Evolutionary conservation across 2,797 vertebrate genomes (phyloP).

Genomic region (Halcyon chelicuti): DNA sequence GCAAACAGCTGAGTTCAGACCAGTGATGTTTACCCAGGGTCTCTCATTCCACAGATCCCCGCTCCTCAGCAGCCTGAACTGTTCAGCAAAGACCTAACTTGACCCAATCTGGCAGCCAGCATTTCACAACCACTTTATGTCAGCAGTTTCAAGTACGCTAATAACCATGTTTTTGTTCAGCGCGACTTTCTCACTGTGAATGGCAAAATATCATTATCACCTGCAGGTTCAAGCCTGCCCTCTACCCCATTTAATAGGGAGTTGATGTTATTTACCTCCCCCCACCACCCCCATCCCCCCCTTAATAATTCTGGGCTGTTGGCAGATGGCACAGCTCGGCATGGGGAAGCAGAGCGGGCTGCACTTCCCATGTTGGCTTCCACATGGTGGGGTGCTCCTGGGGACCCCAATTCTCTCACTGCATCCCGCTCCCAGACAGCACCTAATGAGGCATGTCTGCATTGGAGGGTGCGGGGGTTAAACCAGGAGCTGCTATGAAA

Average conservation of each 20-base stretch:
- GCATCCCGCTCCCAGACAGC: neutral
- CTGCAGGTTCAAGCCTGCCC: conserved; percentile 70
- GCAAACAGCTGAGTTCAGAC: conserved; percentile 4
- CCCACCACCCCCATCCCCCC: rapidly evolving
- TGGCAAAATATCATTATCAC: conserved; percentile 64
- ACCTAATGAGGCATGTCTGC: neutral
- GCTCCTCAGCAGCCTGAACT: conserved; percentile 32
- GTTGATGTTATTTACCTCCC: neutral
- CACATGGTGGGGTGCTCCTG: rapidly evolving
- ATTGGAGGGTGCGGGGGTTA: rapidly evolving
- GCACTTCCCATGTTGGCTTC: rapidly evolving
- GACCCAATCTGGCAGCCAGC: conserved; percentile 63
- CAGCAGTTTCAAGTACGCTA: conserved; percentile 65
- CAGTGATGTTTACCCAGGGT: conserved; percentile 8
- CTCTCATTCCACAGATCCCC: neutral
- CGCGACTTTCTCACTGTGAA: conserved; percentile 58
- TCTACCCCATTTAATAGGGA: conserved; percentile 30
- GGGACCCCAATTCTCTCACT: rapidly evolving
- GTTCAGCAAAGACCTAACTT: conserved; percentile 63
- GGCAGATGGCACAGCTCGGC: conserved; percentile 33
- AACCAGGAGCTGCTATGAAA: neutral
- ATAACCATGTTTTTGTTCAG: conserved; percentile 57
- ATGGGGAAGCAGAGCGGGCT: neutral
- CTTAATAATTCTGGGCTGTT: conserved; percentile 25
- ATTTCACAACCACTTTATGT: conserved; percentile 65